Conservation (phyloP, 2,888 invertebrate species). For the Orchesella flavescens region DNA sequence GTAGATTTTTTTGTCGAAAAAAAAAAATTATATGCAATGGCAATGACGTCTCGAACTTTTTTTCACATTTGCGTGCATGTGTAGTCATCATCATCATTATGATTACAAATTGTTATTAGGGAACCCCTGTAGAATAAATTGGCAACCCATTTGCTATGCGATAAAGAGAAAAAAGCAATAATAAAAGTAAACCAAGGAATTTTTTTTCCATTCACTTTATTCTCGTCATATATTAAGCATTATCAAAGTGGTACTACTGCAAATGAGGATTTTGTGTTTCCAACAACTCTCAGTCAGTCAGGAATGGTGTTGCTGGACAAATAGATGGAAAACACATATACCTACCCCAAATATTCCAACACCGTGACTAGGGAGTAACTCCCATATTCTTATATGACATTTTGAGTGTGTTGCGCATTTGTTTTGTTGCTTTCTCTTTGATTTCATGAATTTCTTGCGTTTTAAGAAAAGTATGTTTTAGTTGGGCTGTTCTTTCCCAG, state of each 20-base stretch:
- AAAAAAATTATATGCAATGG: slow-evolving; percentile 15
- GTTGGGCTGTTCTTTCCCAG: neutral
- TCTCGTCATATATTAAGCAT: slow-evolving; percentile 15
- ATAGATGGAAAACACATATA: no score
- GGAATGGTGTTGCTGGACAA: no score
- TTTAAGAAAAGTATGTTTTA: slow-evolving; percentile 26
- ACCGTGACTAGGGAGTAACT: no score
- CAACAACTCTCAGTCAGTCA: no score
- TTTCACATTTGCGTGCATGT: slow-evolving; percentile 50
- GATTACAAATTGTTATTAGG: slow-evolving; percentile 67
- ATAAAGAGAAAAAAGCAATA: slow-evolving; percentile 59
- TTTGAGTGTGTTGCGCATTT: slow-evolving; percentile 54
- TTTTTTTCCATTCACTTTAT: slow-evolving; percentile 42
- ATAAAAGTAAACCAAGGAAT: slow-evolving; percentile 32
- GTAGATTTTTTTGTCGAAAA: slow-evolving; percentile 4
- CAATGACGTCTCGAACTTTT: neutral
- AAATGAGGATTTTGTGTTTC: no score
- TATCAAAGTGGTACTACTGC: slow-evolving; percentile 21
- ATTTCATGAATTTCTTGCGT: slow-evolving; percentile 39
- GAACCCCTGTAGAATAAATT: slow-evolving; percentile 63
- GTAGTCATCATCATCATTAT: slow-evolving; percentile 66
- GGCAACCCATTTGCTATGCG: slow-evolving; percentile 56
- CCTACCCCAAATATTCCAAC: no score
- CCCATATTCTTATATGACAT: slow-evolving; percentile 3
- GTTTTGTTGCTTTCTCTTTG: slow-evolving; percentile 47